Percentiles rank a stretch among this genome's conserved stretches.
Conservation (phyloP, 2,113 vertebrate genomes). For the Bubo blakistoni region DNA sequence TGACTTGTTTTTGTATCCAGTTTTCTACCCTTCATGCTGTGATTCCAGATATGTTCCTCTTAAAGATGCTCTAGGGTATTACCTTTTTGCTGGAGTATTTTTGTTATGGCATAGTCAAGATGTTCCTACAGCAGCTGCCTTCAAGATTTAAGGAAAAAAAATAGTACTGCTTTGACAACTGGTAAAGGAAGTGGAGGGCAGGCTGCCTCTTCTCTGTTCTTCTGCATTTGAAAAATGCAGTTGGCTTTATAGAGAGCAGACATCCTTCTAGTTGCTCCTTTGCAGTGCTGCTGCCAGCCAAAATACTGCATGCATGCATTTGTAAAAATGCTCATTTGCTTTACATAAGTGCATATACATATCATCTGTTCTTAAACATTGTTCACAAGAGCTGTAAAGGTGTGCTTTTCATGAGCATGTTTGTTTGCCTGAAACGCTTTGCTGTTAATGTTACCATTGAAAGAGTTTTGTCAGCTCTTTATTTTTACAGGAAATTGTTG, state of each 20-base stretch:
- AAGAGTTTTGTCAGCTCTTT: background rate
- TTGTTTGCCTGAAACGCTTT: background rate
- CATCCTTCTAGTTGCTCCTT: background rate
- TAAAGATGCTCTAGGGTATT: background rate
- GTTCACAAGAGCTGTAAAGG: background rate
- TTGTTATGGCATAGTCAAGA: background rate
- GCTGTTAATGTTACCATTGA: background rate
- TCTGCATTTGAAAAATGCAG: background rate
- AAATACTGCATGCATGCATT: background rate
- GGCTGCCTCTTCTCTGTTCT: background rate
- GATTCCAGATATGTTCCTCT: background rate
- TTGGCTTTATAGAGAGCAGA: background rate
- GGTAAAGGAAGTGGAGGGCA: background rate
- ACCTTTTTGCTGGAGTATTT: background rate
- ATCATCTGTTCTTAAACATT: background rate
- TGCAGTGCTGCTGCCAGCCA: background rate
- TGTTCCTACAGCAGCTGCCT: background rate
- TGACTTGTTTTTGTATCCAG: background rate
- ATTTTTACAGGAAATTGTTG: background rate
- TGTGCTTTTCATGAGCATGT: background rate
- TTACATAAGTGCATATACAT: rapidly evolving
- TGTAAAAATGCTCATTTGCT: background rate
- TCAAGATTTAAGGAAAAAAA: background rate
- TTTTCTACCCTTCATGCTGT: background rate
- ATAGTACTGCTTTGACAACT: background rate